These are phyloP conservation scores for Drosophila murphyi DNA, from an alignment of 1,140 invertebrate species.

Conservation along the genomic window DNA sequence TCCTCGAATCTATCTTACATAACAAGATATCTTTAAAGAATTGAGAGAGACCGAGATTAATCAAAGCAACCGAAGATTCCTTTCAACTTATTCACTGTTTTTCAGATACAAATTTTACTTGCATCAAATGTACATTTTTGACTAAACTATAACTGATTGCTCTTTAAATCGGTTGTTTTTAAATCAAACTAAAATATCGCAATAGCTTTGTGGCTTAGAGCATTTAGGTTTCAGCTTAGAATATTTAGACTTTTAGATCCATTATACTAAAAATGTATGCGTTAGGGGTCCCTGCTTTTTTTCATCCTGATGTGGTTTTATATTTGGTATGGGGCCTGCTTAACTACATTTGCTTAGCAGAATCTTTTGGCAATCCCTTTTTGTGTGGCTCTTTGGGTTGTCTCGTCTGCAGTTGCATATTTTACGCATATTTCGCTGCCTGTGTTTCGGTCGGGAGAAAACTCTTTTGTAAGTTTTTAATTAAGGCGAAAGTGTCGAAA, in stretches of 20 bases:
- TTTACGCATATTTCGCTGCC: slow-evolving; percentile 64
- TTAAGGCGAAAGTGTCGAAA: slow-evolving; percentile 79
- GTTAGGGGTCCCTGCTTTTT: background rate
- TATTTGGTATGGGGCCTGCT: slow-evolving; percentile 8
- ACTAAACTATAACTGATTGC: too few relatives aligned
- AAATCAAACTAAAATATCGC: background rate
- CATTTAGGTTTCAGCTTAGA: slow-evolving; percentile 12
- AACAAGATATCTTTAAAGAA: too few relatives aligned
- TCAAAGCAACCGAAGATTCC: too few relatives aligned
- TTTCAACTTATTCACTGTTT: too few relatives aligned
- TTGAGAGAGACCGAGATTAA: too few relatives aligned
- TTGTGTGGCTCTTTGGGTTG: slow-evolving; percentile 12
- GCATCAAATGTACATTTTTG: too few relatives aligned
- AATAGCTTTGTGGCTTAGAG: background rate
- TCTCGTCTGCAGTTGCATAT: slow-evolving; percentile 59
- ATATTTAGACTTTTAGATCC: background rate
- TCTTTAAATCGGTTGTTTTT: too few relatives aligned
- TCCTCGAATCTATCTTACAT: background rate
- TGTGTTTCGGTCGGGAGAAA: slow-evolving; percentile 21
- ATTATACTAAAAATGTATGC: background rate
- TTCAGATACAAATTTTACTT: too few relatives aligned
- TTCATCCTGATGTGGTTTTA: slow-evolving; percentile 21
- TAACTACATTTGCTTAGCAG: slow-evolving; percentile 68
- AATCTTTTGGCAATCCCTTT: slow-evolving; percentile 60
- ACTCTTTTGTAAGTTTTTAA: slow-evolving; percentile 77